phyloP scores from a whole-genome alignment of 2,888 invertebrate species.

The Drosophila lutescens region DNA sequence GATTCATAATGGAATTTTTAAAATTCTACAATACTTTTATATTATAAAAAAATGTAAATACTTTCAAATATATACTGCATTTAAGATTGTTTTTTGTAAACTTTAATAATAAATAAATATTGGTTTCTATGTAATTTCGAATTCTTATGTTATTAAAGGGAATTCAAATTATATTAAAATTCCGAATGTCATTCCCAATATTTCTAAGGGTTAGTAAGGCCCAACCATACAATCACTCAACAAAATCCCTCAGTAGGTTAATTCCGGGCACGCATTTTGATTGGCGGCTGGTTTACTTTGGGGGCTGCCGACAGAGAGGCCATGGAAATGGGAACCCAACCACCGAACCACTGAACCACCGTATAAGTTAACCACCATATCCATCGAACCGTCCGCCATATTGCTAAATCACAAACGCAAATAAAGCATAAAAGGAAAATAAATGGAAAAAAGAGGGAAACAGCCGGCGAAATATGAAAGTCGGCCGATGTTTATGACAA shows the following conservation, averaged over 20 bases:
- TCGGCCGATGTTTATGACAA: slow-evolving; percentile 69
- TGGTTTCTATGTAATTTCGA: too few relatives aligned
- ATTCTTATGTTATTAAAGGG: too few relatives aligned
- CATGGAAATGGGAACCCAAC: slow-evolving; percentile 36
- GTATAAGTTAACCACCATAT: slow-evolving; percentile 34
- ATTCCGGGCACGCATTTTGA: slow-evolving; percentile 51
- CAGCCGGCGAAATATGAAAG: slow-evolving; percentile 78
- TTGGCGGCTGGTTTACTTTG: slow-evolving; percentile 59
- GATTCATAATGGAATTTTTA: not conserved
- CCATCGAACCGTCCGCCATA: slow-evolving; percentile 54
- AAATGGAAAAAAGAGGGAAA: slow-evolving; percentile 66
- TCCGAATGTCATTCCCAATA: not conserved
- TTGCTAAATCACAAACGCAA: slow-evolving; percentile 77
- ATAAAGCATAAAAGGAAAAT: slow-evolving; percentile 67
- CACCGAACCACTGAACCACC: slow-evolving; percentile 21
- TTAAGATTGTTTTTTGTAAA: too few relatives aligned
- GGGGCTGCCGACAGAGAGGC: slow-evolving; percentile 62
- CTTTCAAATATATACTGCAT: too few relatives aligned
- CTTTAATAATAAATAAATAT: too few relatives aligned
- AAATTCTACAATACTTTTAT: too few relatives aligned
- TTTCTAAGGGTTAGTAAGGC: not conserved
- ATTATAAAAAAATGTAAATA: too few relatives aligned
- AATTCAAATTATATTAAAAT: too few relatives aligned
- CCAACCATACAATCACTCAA: not conserved
- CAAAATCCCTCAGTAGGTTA: slow-evolving; percentile 18